phyloP scores from a whole-genome alignment of 2,113 vertebrate species.

The Ailuropoda melanoleuca region DNA sequence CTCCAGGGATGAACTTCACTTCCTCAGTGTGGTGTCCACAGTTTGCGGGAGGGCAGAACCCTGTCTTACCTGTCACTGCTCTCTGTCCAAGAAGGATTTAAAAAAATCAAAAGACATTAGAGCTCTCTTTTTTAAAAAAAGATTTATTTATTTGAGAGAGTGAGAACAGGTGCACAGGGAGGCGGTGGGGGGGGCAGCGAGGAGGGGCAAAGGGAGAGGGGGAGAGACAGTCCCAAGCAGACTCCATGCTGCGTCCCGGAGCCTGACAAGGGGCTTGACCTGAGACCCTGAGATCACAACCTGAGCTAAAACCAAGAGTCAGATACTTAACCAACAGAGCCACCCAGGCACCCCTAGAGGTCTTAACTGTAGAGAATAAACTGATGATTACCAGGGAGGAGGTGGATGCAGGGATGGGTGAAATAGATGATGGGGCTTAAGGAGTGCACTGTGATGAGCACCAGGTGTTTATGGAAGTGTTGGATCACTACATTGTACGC shows the following conservation, averaged over 20 bases:
- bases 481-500: background rate
- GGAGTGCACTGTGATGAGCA: background rate
- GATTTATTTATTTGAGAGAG: background rate
- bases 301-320: background rate
- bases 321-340: background rate
- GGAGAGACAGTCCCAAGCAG: background rate
- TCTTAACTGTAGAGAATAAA: background rate
- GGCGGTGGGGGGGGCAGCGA: too few relatives aligned
- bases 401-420: background rate
- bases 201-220: background rate
- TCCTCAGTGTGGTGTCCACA: background rate
- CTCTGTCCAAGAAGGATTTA: background rate
- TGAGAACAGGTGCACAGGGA: background rate
- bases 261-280: background rate
- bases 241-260: background rate
- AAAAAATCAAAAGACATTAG: background rate
- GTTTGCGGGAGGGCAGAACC: background rate
- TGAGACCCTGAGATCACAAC: background rate
- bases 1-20: background rate
- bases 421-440: background rate
- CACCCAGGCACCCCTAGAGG: background rate
- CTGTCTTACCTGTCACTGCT: background rate
- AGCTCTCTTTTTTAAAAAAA: too few relatives aligned
- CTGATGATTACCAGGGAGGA: background rate
- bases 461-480: background rate